A percentile compares a stretch with the other conserved stretches of the same genome.
Conservation (phyloP, 1,140 invertebrate genomes). For the Amyelois transitella region DNA sequence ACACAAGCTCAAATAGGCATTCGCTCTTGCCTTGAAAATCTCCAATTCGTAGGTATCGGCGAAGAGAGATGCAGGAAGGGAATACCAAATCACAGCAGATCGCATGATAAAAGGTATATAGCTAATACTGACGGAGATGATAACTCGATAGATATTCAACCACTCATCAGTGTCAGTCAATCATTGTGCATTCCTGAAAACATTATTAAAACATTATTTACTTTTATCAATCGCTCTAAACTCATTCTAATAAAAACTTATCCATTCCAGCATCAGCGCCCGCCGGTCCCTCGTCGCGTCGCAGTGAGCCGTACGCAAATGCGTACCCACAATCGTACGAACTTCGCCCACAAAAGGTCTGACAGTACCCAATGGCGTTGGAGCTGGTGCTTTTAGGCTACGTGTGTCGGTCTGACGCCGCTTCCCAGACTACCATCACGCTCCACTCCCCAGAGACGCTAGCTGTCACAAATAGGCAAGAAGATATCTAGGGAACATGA, state of each 20-base stretch:
- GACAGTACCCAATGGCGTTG: constrained; percentile 55
- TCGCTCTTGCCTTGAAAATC: too few relatives aligned
- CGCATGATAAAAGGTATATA: too few relatives aligned
- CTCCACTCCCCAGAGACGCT: constrained; percentile 57
- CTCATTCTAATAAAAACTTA: background rate
- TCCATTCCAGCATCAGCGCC: constrained; percentile 40
- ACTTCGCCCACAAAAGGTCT: constrained; percentile 64
- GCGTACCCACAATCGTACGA: constrained; percentile 69
- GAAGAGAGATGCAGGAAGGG: too few relatives aligned
- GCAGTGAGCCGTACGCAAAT: constrained; percentile 62
- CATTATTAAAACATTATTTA: too few relatives aligned
- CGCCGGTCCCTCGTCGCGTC: constrained; percentile 42
- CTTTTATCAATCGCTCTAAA: too few relatives aligned
- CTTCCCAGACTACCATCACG: constrained; percentile 62
- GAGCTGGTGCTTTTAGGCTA: constrained; percentile 48
- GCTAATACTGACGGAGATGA: too few relatives aligned
- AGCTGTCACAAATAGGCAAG: constrained; percentile 28
- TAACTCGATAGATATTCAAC: too few relatives aligned
- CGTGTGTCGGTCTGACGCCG: constrained; percentile 34
- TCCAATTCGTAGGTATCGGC: too few relatives aligned
- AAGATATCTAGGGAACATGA: constrained; percentile 16
- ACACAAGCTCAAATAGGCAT: too few relatives aligned
- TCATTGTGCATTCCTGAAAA: too few relatives aligned
- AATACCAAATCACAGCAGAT: too few relatives aligned
- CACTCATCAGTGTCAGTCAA: too few relatives aligned